Percentiles rank a stretch among this genome's conserved stretches.
These are phyloP conservation scores for Mythimna loreyi DNA, from an alignment of 2,888 invertebrate genomes.

Conservation along the genomic window DNA sequence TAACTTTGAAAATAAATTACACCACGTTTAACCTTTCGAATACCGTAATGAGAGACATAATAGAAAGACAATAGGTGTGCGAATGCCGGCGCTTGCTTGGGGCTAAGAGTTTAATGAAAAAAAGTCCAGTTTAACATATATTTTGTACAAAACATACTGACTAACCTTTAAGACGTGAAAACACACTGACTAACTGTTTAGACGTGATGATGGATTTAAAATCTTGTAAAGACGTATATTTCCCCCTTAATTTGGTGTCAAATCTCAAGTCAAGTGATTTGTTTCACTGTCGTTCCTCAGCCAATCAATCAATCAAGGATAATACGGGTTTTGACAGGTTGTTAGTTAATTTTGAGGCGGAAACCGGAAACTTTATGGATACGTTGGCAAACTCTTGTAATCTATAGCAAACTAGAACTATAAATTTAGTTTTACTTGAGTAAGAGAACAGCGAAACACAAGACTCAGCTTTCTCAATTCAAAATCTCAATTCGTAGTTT, in stretches of 20 bases:
- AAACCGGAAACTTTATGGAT: background rate
- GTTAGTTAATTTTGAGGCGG: background rate
- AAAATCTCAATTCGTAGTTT: slow-evolving; percentile 1
- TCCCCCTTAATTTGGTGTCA: slow-evolving; percentile 7
- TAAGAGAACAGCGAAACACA: background rate
- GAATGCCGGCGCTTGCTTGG: too few species aligned
- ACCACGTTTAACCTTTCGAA: too few species aligned
- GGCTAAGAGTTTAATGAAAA: too few species aligned
- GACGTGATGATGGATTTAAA: too few species aligned
- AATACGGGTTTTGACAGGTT: background rate
- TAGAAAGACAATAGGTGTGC: too few species aligned
- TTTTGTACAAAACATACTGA: too few species aligned
- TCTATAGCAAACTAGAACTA: background rate
- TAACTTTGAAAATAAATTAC: too few species aligned
- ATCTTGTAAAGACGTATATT: too few species aligned
- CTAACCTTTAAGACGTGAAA: too few species aligned
- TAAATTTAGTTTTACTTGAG: background rate
- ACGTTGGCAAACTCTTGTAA: background rate
- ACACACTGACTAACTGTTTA: too few species aligned
- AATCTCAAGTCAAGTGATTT: background rate
- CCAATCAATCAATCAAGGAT: slow-evolving; percentile 1
- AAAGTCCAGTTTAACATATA: too few species aligned
- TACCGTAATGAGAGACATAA: too few species aligned
- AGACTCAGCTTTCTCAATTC: background rate
- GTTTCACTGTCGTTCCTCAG: background rate